Evolutionary conservation across 2,113 vertebrate genomes (phyloP).

Genomic region (Saguinus midas): DNA sequence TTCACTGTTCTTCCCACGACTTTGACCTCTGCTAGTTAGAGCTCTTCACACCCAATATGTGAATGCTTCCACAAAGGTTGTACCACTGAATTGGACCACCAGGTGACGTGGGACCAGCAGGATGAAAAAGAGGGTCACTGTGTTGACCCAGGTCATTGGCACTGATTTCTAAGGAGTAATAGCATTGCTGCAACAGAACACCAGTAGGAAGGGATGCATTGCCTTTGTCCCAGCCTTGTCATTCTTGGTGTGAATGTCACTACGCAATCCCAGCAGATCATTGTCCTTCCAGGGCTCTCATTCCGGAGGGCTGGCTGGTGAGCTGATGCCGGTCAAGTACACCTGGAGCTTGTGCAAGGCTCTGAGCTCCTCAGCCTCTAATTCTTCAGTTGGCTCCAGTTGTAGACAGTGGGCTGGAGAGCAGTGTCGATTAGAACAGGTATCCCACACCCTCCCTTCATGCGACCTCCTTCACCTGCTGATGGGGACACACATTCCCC

Average conservation of each 20-base stretch:
- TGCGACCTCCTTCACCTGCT: background rate
- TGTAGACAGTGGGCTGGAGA: background rate
- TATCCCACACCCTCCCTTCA: background rate
- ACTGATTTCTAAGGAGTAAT: background rate
- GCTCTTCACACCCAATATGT: background rate
- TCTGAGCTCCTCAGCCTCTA: no score
- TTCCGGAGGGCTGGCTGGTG: background rate
- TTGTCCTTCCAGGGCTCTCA: background rate
- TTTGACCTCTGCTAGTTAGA: background rate
- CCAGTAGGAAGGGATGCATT: background rate
- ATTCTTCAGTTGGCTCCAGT: background rate
- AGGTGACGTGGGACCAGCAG: background rate
- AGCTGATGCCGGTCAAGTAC: background rate
- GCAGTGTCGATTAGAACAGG: background rate
- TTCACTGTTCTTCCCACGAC: background rate
- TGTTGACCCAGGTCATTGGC: no score
- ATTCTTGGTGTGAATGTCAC: background rate
- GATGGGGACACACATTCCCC: background rate
- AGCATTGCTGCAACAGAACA: background rate
- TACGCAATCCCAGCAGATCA: background rate
- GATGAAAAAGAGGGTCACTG: background rate
- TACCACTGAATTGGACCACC: background rate
- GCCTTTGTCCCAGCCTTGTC: background rate
- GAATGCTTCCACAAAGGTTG: background rate
- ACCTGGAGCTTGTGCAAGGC: background rate